phyloP scores from a whole-genome alignment of 2,888 invertebrate species.

The Cryptophagus acutangulus region DNA sequence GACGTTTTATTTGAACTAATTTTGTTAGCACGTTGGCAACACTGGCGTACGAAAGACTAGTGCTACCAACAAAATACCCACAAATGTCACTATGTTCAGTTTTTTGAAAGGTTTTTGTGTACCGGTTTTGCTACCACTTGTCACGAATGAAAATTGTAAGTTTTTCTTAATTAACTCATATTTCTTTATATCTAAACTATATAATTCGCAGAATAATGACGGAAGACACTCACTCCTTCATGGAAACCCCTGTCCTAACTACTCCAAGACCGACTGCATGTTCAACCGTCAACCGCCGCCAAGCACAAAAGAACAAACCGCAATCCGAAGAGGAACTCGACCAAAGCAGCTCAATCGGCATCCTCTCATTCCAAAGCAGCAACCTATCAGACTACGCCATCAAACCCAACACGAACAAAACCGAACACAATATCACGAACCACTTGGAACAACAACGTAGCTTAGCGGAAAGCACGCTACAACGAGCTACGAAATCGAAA shows the following conservation, averaged over 20 bases:
- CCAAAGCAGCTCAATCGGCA: constrained; percentile 14
- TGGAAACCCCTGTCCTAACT: constrained; percentile 19
- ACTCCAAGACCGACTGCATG: constrained; percentile 47
- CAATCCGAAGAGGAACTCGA: not conserved
- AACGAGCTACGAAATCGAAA: constrained; percentile 27
- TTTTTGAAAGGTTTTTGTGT: too few species aligned
- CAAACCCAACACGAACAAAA: not conserved
- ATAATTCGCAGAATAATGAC: not conserved
- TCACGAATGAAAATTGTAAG: too few species aligned
- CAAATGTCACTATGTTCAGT: too few species aligned
- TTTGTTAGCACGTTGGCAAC: too few species aligned
- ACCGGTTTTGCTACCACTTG: too few species aligned
- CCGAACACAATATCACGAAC: constrained; percentile 9
- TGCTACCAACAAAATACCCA: too few species aligned
- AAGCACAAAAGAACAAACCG: constrained; percentile 8
- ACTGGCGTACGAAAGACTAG: too few species aligned
- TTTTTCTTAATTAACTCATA: too few species aligned
- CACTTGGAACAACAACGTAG: constrained; percentile 28
- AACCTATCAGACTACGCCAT: not conserved
- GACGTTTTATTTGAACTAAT: too few species aligned
- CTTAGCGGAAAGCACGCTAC: constrained; percentile 30
- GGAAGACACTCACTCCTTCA: constrained; percentile 7
- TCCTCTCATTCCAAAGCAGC: constrained; percentile 14
- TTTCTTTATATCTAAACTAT: too few species aligned
- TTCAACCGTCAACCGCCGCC: constrained; percentile 45